These are phyloP conservation scores for Bombus confusus DNA, from an alignment of 1,140 invertebrate genomes.

Conservation along the genomic window DNA sequence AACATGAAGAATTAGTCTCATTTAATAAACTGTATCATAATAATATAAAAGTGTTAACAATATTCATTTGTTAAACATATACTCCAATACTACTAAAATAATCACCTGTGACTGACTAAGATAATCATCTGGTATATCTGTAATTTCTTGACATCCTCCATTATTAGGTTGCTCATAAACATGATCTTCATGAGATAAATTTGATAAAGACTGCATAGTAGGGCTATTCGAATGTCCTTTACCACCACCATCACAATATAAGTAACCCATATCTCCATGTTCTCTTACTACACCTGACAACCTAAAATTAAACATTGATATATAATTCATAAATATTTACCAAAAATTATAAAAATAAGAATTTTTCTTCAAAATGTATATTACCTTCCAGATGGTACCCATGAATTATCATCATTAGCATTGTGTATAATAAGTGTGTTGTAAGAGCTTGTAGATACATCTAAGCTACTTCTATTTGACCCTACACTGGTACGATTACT, in stretches of 20 bases:
- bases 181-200: slow-evolving; percentile 79
- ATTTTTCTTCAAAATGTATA: neutral
- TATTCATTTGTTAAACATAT: neutral
- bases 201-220: slow-evolving; percentile 80
- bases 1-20: neutral
- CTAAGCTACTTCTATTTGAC: slow-evolving; percentile 88
- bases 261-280: slow-evolving; percentile 79
- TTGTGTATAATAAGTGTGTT: slow-evolving; percentile 92
- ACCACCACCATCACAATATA: slow-evolving; percentile 80
- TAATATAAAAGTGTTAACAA: neutral
- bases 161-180: slow-evolving; percentile 77
- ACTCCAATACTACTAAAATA: neutral
- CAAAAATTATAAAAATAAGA: slow-evolving; percentile 13
- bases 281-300: slow-evolving; percentile 78
- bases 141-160: slow-evolving; percentile 88
- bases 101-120: slow-evolving; percentile 88
- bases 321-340: neutral
- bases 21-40: neutral
- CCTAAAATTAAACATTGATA: slow-evolving; percentile 52
- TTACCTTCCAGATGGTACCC: slow-evolving; percentile 84
- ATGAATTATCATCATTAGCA: slow-evolving; percentile 86
- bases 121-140: slow-evolving; percentile 93
- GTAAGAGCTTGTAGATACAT: slow-evolving; percentile 90
- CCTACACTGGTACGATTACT: slow-evolving; percentile 81
- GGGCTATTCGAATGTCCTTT: slow-evolving; percentile 82